Base-by-base conservation (phyloP, 2,797 vertebrate species). In the Parotocinclus haroldoi region DNA sequence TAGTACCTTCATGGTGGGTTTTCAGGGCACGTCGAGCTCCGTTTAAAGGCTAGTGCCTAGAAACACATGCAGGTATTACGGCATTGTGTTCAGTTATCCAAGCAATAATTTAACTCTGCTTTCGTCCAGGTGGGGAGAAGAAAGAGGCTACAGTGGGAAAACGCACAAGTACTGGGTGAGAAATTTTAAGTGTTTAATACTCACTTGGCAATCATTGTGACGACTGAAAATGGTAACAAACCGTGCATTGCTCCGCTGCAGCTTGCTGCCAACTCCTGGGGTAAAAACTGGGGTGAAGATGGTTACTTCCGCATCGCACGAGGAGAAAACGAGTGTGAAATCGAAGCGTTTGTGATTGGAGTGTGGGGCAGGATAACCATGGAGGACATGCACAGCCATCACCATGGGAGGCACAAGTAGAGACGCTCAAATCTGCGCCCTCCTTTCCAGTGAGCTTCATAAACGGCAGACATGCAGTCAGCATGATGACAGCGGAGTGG, bases 181-280 rank as follows among this genome's bases (percentile, higher is more conserved):
- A 46, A 51, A 40, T 45, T 39, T 12, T 39, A 1, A 40, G 48
- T 12, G 5, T 1, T 45, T 36, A 1, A 27, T 45, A 12, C 45
- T 42, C 40, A 3, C 4, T 3, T 9, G 10, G 7, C 12, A 59
- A 42, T 17, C 18, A 59, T 46, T 13, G 1, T 10, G 12, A 2
- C 46, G 5, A 7, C 46, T 13, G 13, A 48, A 13, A 42, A 42
- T 1, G 2, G 40, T 11, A 9, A 42, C 40, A 42, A 42, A 49
- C 46, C 5, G 3, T 49, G 10, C 8, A 11, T 49, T 67, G 37
- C 1, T 65, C 19, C 53, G 60, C 46, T 0, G 0, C 87, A 99
- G 96, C 92, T 91, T 0, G 96, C 93, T 0, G 94, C 95, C 77
- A 99, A 99, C 85, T 98, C 96, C 0, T 99, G 96, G 96, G 96